Evolutionary conservation across 2,797 vertebrate species (phyloP).

Genomic region (Vespertilio murinus): DNA sequence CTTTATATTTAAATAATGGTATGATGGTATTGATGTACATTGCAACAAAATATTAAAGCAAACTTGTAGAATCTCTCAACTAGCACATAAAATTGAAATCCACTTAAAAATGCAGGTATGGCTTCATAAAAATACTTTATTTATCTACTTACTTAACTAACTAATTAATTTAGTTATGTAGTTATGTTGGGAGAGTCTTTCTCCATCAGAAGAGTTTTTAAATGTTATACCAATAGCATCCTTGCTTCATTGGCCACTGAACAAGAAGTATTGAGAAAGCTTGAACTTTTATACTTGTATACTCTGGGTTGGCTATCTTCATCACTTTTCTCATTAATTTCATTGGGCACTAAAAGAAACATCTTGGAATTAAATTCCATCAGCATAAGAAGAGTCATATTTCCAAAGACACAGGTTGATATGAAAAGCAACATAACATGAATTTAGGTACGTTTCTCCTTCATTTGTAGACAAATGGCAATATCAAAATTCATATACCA

Average conservation of each 20-base stretch:
- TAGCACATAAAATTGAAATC: constrained; percentile 26
- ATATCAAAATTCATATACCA: background rate
- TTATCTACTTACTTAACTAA: too few relatives aligned
- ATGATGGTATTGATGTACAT: constrained; percentile 76
- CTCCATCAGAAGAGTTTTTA: background rate
- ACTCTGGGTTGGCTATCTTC: background rate
- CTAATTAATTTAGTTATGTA: background rate
- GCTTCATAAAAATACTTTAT: background rate
- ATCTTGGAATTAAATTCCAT: background rate
- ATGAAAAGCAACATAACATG: background rate
- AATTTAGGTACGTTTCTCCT: background rate
- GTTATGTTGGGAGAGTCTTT: background rate
- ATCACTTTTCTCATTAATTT: background rate
- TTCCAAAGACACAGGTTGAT: background rate
- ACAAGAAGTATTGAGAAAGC: background rate
- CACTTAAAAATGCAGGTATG: constrained; percentile 24
- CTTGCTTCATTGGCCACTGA: background rate
- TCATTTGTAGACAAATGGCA: background rate
- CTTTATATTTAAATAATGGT: constrained; percentile 68
- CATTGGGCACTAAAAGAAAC: background rate
- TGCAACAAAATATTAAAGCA: constrained; percentile 60
- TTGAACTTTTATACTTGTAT: background rate
- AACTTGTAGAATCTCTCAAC: constrained; percentile 46
- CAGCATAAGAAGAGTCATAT: background rate
- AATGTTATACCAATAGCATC: background rate